These are phyloP conservation scores for Cirrhinus mrigala DNA, from an alignment of 2,797 vertebrate genomes.

Conservation along the genomic window DNA sequence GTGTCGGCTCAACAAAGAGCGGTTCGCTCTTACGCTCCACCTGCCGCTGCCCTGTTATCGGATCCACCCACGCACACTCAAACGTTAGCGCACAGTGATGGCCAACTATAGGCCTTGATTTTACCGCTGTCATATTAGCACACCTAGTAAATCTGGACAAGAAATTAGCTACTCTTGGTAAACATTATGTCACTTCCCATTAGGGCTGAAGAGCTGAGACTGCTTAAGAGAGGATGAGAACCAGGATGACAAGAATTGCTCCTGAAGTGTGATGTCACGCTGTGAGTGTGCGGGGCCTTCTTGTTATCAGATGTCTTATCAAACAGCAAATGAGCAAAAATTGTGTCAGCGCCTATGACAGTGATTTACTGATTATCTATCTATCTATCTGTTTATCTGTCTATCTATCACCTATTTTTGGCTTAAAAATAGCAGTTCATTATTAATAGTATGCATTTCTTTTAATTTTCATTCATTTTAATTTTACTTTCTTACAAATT, in stretches of 20 bases:
- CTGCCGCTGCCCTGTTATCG: constrained; percentile 58
- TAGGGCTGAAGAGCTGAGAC: constrained; percentile 52
- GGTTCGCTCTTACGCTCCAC: constrained; percentile 51
- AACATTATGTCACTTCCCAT: constrained; percentile 59
- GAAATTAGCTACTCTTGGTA: constrained; percentile 60
- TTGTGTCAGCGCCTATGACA: background rate
- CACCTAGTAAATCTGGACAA: constrained; percentile 58
- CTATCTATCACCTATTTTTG: background rate
- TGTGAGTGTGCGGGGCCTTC: constrained; percentile 3
- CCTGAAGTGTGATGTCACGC: constrained; percentile 32
- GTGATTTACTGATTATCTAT: background rate
- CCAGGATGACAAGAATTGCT: constrained; percentile 64
- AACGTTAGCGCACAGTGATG: constrained; percentile 61
- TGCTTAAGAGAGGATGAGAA: constrained; percentile 60
- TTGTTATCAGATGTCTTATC: constrained; percentile 28
- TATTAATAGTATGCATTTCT: background rate
- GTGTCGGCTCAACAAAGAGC: constrained; percentile 59
- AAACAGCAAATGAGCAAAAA: constrained; percentile 20
- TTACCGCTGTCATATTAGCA: constrained; percentile 65
- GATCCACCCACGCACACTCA: constrained; percentile 46
- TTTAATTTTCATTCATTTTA: background rate
- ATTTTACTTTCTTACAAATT: background rate
- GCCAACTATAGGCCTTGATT: constrained; percentile 59
- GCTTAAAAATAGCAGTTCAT: background rate
- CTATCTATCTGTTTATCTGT: background rate